These are phyloP conservation scores for Eospalax fontanierii DNA, from an alignment of 2,797 vertebrate species.

Conservation along the genomic window DNA sequence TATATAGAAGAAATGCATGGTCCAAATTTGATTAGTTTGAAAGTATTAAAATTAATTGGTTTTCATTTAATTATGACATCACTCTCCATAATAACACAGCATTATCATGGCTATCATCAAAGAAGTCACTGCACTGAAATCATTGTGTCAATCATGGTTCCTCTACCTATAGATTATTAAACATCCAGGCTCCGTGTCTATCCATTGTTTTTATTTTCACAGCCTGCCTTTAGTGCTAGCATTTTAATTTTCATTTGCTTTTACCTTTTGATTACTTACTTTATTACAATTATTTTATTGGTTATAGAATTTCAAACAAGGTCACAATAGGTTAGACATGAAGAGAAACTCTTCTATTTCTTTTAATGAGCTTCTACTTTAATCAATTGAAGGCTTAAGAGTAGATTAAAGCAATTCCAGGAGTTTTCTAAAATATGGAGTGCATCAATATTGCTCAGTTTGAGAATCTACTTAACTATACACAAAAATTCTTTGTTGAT, in stretches of 20 bases:
- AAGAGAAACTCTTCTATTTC: constrained; percentile 53
- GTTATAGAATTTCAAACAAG: constrained; percentile 42
- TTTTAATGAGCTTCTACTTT: constrained; percentile 68
- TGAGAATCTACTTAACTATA: constrained; percentile 1
- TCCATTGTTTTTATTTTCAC: not conserved
- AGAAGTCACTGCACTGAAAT: not conserved
- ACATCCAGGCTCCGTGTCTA: fast-evolving
- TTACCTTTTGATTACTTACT: constrained; percentile 56
- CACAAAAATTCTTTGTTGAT: not conserved
- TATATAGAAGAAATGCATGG: not conserved
- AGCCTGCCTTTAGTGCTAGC: constrained; percentile 2
- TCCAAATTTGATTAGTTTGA: not conserved
- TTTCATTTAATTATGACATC: not conserved
- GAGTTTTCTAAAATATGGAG: not conserved
- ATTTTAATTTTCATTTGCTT: constrained; percentile 57
- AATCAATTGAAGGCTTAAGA: constrained; percentile 67
- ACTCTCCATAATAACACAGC: constrained; percentile 12
- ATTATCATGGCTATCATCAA: not conserved
- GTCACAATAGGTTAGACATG: constrained; percentile 49
- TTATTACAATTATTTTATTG: constrained; percentile 62
- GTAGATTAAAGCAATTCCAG: not conserved
- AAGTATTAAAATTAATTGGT: not conserved
- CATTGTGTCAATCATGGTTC: not conserved
- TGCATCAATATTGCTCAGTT: not conserved
- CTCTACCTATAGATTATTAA: constrained; percentile 39